Evolutionary conservation across 1,140 invertebrate genomes (phyloP), one percentile per base, ranked within the genome.

Genomic region (Hypothenemus hampei): DNA sequence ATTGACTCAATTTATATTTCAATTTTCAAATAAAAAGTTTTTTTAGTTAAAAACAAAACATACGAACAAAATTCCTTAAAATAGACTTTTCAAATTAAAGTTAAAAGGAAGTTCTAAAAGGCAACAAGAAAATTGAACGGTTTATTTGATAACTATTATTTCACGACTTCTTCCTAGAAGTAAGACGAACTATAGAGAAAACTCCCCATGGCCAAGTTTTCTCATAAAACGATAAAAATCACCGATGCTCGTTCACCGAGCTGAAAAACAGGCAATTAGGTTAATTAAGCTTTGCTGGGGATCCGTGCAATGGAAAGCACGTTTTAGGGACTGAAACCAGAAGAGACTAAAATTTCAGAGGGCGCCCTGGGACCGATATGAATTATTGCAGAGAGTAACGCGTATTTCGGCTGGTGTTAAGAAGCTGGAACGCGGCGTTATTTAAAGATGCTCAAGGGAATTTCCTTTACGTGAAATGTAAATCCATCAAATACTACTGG

Each of bases 181-280:
- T n/a, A n/a, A n/a, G n/a, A n/a, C n/a, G n/a, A n/a, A n/a, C n/a
- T n/a, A n/a, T n/a, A n/a, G n/a, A 51, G 48, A 51, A 51, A 51
- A 51, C 36, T 50, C 48, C 37, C 33, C 41, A 51, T 29, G 31
- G 46, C 21, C 35, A 53, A 53, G 50, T 53, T 53, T 53, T 52
- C 36, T 26, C 45, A 56, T 53, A 57, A 60, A 60, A 57, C 59
- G 59, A 57, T 60, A 60, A 60, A 60, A 60, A 60, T 49, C 55
- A 41, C 44, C 43, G 46, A 47, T 56, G 57, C 45, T 52, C 41
- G 58, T 24, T 36, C 50, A 44, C 52, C 41, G 51, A 52, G 60
- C 40, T 56, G 58, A 52, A 58, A 62, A 62, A 62, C 57, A 53
- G 50, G 53, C 58, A 62, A 62, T 60, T 62, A 62, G 50, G 57